A percentile compares a stretch with the other conserved stretches of the same genome.
These are phyloP conservation scores for Orientallactaga sibirica DNA, from an alignment of 2,797 vertebrate genomes.

Conservation along the genomic window DNA sequence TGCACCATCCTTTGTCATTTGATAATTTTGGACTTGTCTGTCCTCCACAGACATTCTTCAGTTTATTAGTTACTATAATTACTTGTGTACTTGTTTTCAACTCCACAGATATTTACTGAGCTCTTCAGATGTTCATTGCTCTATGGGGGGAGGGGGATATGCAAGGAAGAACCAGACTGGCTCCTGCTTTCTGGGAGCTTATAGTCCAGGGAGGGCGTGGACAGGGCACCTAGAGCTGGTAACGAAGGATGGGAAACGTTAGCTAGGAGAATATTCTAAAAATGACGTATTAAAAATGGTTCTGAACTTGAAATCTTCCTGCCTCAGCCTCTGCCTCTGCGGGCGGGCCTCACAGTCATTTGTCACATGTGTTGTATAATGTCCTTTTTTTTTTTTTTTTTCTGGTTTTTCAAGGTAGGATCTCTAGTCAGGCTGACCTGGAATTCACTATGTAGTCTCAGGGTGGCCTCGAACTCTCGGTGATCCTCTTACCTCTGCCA, in stretches of 20 bases:
- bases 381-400: neutral
- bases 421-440: too few species aligned
- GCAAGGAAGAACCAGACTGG: neutral
- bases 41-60: constrained; percentile 60
- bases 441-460: too few species aligned
- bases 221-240: neutral
- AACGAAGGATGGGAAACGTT: neutral
- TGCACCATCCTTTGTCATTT: constrained; percentile 57
- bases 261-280: neutral
- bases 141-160: neutral
- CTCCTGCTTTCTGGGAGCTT: neutral
- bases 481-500: too few species aligned
- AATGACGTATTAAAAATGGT: neutral
- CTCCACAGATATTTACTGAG: neutral
- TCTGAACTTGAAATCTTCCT: neutral
- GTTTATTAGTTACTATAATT: constrained; percentile 81
- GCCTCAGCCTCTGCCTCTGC: neutral
- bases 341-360: neutral
- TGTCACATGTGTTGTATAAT: neutral
- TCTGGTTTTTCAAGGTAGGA: too few species aligned
- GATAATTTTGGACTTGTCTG: constrained; percentile 62
- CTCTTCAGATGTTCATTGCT: neutral
- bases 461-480: too few species aligned
- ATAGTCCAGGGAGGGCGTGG: neutral
- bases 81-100: constrained; percentile 26